Evolutionary conservation across 1,140 invertebrate species (phyloP).

Genomic region (Arctopsyche grandis): DNA sequence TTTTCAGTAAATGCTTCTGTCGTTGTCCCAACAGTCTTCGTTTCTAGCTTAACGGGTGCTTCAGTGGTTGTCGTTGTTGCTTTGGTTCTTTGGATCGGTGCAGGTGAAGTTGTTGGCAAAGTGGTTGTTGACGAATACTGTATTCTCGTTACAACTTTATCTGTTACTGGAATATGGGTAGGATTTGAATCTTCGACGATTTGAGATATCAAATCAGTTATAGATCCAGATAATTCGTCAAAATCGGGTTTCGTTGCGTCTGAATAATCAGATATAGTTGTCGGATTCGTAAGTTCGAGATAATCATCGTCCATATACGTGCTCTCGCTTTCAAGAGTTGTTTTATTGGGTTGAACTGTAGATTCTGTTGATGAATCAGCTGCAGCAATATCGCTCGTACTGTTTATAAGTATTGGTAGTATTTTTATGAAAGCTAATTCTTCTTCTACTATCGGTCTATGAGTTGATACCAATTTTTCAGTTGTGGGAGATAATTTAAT

Average conservation of each 20-base stretch:
- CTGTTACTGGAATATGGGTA: constrained; percentile 33
- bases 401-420: constrained; percentile 25
- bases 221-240: constrained; percentile 46
- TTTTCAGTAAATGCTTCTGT: constrained; percentile 6
- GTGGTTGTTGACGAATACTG: not conserved
- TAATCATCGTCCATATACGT: constrained; percentile 35
- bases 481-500: not conserved
- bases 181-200: constrained; percentile 45
- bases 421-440: constrained; percentile 34
- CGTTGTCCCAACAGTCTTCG: not conserved
- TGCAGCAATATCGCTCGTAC: not conserved
- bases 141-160: not conserved
- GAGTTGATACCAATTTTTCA: constrained; percentile 17
- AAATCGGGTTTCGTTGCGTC: constrained; percentile 40
- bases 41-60: not conserved
- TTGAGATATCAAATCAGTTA: constrained; percentile 52
- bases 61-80: not conserved
- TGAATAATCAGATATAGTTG: constrained; percentile 19
- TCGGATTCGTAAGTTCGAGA: constrained; percentile 29
- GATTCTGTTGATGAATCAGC: not conserved
- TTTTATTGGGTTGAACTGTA: constrained; percentile 8
- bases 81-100: not conserved
- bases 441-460: not conserved
- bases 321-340: constrained; percentile 3
- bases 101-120: not conserved